Conservation (phyloP, 2,888 invertebrate genomes). For the Thymelicus sylvestris region DNA sequence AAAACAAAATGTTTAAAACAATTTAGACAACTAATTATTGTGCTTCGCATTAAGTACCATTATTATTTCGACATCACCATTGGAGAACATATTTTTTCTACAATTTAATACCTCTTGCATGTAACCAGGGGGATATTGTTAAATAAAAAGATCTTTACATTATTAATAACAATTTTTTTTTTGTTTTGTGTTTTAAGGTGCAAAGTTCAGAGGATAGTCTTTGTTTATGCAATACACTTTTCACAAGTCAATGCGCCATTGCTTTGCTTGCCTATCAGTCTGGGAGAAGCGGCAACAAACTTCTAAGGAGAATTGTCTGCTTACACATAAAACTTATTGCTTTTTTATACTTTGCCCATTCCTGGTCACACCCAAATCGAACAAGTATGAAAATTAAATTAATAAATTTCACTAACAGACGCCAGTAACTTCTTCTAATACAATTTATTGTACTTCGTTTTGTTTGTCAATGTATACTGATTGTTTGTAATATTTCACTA, state of each 20-base stretch:
- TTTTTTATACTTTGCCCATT: too few species aligned
- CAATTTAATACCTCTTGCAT: neutral
- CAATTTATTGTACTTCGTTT: constrained; percentile 29
- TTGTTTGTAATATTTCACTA: neutral
- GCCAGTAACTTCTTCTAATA: constrained; percentile 14
- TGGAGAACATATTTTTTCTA: neutral
- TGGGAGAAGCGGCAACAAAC: too few species aligned
- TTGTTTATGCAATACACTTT: too few species aligned
- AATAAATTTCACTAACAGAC: neutral
- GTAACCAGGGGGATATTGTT: too few species aligned
- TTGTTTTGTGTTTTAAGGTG: too few species aligned
- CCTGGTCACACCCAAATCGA: neutral
- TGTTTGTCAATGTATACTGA: constrained; percentile 21
- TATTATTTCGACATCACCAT: constrained; percentile 12
- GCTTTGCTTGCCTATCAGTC: too few species aligned
- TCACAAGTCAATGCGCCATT: too few species aligned
- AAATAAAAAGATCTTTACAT: too few species aligned
- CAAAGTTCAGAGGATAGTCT: too few species aligned
- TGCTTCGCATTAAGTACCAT: constrained; percentile 53
- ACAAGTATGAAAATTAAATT: neutral
- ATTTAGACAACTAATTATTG: constrained; percentile 44
- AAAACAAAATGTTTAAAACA: constrained; percentile 22
- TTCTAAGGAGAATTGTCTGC: too few species aligned
- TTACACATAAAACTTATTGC: too few species aligned
- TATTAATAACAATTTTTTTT: too few species aligned